These are phyloP conservation scores for Paraplagusia blochii DNA, from an alignment of 2,113 vertebrate species.

Conservation along the genomic window DNA sequence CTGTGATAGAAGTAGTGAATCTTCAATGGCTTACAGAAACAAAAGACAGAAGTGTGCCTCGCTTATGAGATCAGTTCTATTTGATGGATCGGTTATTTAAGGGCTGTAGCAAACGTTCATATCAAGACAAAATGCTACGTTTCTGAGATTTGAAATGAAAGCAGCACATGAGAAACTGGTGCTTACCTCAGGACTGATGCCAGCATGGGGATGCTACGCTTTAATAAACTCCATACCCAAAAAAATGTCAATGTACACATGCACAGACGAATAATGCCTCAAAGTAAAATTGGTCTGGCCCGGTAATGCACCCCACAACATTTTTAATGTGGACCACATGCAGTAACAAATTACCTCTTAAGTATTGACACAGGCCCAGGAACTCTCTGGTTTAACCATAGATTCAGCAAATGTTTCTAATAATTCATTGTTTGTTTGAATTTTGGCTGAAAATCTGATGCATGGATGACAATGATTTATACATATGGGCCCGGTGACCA, in stretches of 20 bases:
- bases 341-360: no score
- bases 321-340: no score
- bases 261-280: constrained; percentile 5
- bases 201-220: constrained; percentile 69
- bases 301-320: no score
- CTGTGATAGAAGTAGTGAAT: constrained; percentile 74
- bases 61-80: constrained; percentile 27
- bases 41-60: constrained; percentile 55
- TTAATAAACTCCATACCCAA: constrained; percentile 47
- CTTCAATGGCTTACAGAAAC: constrained; percentile 52
- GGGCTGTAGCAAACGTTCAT: constrained; percentile 71
- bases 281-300: no score
- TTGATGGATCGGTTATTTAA: constrained; percentile 56
- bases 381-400: no score
- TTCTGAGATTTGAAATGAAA: constrained; percentile 56
- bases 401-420: no score
- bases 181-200: constrained; percentile 81
- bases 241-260: constrained; percentile 34
- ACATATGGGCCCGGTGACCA: no score
- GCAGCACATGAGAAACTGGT: constrained; percentile 70
- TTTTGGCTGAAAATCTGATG: no score
- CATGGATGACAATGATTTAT: no score
- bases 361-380: no score
- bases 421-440: no score
- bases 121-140: constrained; percentile 51